Conservation (phyloP, 2,888 invertebrate species). For the Orchestes rusci region DNA sequence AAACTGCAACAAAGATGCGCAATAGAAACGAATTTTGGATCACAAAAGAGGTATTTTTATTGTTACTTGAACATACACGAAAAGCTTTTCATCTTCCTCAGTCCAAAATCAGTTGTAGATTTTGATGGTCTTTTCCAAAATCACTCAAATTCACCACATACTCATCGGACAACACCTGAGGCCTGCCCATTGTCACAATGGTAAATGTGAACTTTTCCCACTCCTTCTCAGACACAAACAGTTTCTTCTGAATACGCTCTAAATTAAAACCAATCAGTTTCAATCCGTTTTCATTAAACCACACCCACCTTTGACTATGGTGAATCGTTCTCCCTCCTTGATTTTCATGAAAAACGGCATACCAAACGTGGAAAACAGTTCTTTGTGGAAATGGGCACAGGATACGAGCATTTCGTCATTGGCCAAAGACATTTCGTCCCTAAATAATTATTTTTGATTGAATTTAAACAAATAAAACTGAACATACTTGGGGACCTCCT, state of each 20-base stretch:
- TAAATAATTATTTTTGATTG: neutral
- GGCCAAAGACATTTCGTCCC: conserved; percentile 73
- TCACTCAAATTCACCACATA: conserved; percentile 67
- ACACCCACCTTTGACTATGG: conserved; percentile 63
- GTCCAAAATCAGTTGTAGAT: conserved; percentile 77
- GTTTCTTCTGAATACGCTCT: conserved; percentile 84
- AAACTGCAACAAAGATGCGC: no score
- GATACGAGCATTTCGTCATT: no score
- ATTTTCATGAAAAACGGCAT: no score
- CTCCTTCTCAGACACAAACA: conserved; percentile 92
- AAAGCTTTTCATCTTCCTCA: conserved; percentile 23
- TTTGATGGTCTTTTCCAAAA: conserved; percentile 96
- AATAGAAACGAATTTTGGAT: no score
- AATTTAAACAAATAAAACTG: neutral
- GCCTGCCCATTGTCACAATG: conserved; percentile 76
- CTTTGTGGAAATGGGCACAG: conserved; percentile 96
- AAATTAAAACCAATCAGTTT: conserved; percentile 13
- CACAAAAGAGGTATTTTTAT: no score
- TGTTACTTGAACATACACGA: conserved; percentile 2
- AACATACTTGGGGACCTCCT: conserved; percentile 72
- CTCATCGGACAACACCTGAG: conserved; percentile 77
- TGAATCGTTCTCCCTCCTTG: conserved; percentile 85
- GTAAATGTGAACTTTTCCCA: conserved; percentile 98
- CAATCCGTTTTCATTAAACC: no score
- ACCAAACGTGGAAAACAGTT: conserved; percentile 87